Percentiles rank a stretch among this genome's conserved stretches.
These are phyloP conservation scores for Leptura quadrifasciata DNA, from an alignment of 2,888 invertebrate species.

Conservation along the genomic window DNA sequence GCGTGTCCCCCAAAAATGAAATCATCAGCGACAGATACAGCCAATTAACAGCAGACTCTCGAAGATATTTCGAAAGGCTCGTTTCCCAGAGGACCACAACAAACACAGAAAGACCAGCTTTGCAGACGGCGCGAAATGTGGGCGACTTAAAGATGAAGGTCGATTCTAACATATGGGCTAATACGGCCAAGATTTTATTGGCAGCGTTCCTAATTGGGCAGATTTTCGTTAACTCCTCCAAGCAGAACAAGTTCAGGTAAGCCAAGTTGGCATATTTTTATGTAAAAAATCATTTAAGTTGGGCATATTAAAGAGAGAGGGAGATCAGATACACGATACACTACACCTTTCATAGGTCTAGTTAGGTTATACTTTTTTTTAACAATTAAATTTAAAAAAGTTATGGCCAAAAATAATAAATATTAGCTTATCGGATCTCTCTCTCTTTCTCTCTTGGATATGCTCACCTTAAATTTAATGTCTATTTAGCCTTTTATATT, in stretches of 20 bases:
- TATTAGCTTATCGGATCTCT: no score
- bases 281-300: no score
- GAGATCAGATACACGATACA: no score
- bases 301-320: no score
- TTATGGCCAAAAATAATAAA: no score
- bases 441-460: no score
- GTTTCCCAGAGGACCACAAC: slow-evolving; percentile 12
- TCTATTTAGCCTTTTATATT: no score
- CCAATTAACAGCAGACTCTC: slow-evolving; percentile 20
- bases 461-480: no score
- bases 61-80: slow-evolving; percentile 17
- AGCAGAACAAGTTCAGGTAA: slow-evolving; percentile 45
- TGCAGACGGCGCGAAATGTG: not conserved
- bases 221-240: slow-evolving; percentile 47
- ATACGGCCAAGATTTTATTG: slow-evolving; percentile 43
- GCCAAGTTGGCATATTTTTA: not conserved
- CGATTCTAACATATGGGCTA: slow-evolving; percentile 40
- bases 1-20: not conserved
- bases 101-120: not conserved
- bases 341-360: no score
- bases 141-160: not conserved
- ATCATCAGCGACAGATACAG: slow-evolving; percentile 1
- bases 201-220: slow-evolving; percentile 48
- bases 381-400: no score
- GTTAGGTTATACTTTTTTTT: no score